Evolutionary conservation across 2,113 vertebrate genomes (phyloP), one percentile per base, ranked within the genome.

Genomic region (Coptodon bakossiorum): DNA sequence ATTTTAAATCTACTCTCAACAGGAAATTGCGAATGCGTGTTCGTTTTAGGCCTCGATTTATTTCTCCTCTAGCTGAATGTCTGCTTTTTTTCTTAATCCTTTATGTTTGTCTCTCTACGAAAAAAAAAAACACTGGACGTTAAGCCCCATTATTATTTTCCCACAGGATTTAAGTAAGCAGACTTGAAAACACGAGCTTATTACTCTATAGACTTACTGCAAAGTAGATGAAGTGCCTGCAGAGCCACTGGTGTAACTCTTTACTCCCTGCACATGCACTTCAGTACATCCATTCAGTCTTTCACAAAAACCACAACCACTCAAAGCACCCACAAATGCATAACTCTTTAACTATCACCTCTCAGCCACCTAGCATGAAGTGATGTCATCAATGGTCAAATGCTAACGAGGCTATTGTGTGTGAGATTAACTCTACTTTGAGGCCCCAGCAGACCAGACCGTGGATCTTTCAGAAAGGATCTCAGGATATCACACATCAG

Each of bases 401-500:
- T 71, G 88, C 83, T 91, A 93, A 91, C 82, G 31, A 89, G 84
- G 59, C 73, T 82, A 45, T 90, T 91, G 93, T 91, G 86, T 8
- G 45, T 82, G 81, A 86, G 91, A 92, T 92, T 68, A 92, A 34
- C 79, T 52, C 31, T 85, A 57, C 82, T 80, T 85, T 80, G 7
- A 71, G 81, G 81, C 76, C 24, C 19, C 66, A 5, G 22, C 61
- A 56, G 86, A 85, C 31, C 13, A 10, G 48, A 88, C 50, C 38
- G 34, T 16, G 73, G 81, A 76, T 89, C 84, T 86, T 84, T 92
- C 22, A 90, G 73, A 76, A 59, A 36, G 71, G 90, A 61, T 56
- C 68, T 90, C 85, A 57, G 68, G 83, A 89, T 94, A 93, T 92
- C 90, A 91, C 91, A 88, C 66, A 83, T 85, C 87, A 61, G 34